Evolutionary conservation across 2,113 vertebrate species (phyloP).

Genomic region (Ploceus nigricollis): DNA sequence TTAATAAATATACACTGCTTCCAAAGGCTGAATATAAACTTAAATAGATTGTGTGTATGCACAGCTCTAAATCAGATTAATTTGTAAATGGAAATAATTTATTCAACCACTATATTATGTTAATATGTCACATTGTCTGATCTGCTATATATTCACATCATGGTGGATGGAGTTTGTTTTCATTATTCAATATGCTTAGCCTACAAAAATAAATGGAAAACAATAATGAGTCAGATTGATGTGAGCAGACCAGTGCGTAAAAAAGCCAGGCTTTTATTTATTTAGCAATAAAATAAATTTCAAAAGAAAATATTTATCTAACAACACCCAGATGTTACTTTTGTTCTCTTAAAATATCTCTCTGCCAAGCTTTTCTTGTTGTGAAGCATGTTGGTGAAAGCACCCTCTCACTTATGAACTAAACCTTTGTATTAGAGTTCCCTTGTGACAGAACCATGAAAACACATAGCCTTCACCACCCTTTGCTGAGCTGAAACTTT

Average conservation of each 20-base stretch:
- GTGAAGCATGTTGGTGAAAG: not conserved
- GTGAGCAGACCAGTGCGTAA: not conserved
- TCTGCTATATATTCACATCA: not conserved
- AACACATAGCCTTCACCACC: not conserved
- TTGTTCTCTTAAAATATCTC: not conserved
- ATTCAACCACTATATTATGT: not conserved
- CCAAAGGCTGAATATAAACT: not conserved
- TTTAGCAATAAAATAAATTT: not conserved
- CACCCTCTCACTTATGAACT: not conserved
- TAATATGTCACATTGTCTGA: not conserved
- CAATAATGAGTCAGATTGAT: not conserved
- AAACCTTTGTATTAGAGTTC: not conserved
- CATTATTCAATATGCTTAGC: not conserved
- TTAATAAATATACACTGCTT: constrained; percentile 1
- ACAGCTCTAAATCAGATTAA: not conserved
- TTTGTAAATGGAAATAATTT: constrained; percentile 21
- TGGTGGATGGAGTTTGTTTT: not conserved
- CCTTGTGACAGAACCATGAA: not conserved
- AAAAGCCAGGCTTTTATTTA: not conserved
- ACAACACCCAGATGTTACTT: not conserved
- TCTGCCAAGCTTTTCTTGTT: not conserved
- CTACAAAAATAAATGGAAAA: not conserved
- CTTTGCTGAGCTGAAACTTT: not conserved
- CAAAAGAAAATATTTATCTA: not conserved
- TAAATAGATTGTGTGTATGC: not conserved